A percentile compares a stretch with the other conserved stretches of the same genome.
Conservation (phyloP, 2,888 invertebrate species). For the Cryptocephalus primarius region DNA sequence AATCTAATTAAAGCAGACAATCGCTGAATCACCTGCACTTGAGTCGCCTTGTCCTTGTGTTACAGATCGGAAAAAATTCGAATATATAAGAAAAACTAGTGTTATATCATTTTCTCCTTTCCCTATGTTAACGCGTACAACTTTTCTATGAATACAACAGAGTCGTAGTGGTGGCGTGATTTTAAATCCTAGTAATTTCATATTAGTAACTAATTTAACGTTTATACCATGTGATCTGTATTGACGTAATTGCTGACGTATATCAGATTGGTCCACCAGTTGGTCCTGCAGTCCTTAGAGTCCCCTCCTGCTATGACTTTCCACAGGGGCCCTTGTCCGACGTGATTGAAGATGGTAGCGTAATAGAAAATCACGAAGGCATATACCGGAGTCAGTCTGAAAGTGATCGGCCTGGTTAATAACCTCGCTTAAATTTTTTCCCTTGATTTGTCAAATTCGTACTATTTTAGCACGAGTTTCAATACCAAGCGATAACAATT, state of each 20-base stretch:
- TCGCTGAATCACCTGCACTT: slow-evolving; percentile 1
- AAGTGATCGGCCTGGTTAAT: slow-evolving; percentile 3
- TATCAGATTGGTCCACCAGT: slow-evolving; percentile 53
- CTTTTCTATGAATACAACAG: too few relatives aligned
- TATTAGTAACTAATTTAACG: too few relatives aligned
- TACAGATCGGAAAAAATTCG: too few relatives aligned
- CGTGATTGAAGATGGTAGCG: slow-evolving; percentile 43
- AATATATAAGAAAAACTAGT: slow-evolving; percentile 4
- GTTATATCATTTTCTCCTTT: slow-evolving; percentile 9
- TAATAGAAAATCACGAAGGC: slow-evolving; percentile 48
- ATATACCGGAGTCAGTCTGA: slow-evolving; percentile 40
- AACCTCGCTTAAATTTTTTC: too few relatives aligned
- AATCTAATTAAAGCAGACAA: neutral
- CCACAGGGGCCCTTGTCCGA: slow-evolving; percentile 52
- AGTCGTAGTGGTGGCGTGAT: too few relatives aligned
- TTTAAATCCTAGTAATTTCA: too few relatives aligned
- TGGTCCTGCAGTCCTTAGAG: slow-evolving; percentile 42
- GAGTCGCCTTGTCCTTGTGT: neutral
- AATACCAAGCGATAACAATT: too few relatives aligned
- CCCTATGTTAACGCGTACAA: neutral
- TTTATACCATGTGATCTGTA: slow-evolving; percentile 43
- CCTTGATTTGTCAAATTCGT: too few relatives aligned
- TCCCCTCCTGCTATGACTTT: slow-evolving; percentile 40
- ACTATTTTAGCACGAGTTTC: too few relatives aligned
- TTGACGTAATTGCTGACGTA: slow-evolving; percentile 52